A percentile compares a stretch with the other conserved stretches of the same genome.
phyloP scores from a whole-genome alignment of 2,888 invertebrate genomes.

The Zygaena filipendulae region DNA sequence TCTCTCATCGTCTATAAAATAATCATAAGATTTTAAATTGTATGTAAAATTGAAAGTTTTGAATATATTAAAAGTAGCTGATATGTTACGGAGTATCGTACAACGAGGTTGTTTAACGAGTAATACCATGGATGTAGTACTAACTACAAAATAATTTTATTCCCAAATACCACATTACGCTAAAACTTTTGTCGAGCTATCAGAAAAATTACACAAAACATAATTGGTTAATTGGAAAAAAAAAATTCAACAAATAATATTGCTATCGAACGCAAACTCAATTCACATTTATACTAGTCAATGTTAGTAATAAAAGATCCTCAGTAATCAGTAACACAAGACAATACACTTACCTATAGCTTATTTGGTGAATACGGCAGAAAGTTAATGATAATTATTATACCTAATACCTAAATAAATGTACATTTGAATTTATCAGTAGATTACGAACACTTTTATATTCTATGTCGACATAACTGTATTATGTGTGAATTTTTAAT shows the following conservation, averaged over 20 bases:
- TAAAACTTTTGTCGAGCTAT: too few species aligned
- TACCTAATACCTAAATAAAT: too few species aligned
- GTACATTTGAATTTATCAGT: constrained; percentile 40
- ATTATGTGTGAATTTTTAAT: constrained; percentile 46
- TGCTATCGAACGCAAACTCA: too few species aligned
- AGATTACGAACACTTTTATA: too few species aligned
- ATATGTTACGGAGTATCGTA: constrained; percentile 24
- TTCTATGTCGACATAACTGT: too few species aligned
- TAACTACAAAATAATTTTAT: too few species aligned
- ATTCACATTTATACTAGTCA: constrained; percentile 32
- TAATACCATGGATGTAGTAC: too few species aligned
- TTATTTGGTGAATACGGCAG: constrained; percentile 61
- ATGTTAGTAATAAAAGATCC: constrained; percentile 44
- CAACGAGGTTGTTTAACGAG: too few species aligned
- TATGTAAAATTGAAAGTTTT: neutral
- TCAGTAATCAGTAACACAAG: constrained; percentile 58
- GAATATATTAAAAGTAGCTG: constrained; percentile 11
- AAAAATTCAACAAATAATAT: too few species aligned
- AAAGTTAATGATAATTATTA: constrained; percentile 56
- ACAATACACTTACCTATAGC: constrained; percentile 64
- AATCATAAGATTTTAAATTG: constrained; percentile 4
- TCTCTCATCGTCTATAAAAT: constrained; percentile 44
- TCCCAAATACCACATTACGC: too few species aligned
- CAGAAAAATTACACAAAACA: too few species aligned
- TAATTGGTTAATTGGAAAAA: too few species aligned